Evolutionary conservation across 2,797 vertebrate species (phyloP), one percentile per base, ranked within the genome.

Genomic region (Anas capensis): DNA sequence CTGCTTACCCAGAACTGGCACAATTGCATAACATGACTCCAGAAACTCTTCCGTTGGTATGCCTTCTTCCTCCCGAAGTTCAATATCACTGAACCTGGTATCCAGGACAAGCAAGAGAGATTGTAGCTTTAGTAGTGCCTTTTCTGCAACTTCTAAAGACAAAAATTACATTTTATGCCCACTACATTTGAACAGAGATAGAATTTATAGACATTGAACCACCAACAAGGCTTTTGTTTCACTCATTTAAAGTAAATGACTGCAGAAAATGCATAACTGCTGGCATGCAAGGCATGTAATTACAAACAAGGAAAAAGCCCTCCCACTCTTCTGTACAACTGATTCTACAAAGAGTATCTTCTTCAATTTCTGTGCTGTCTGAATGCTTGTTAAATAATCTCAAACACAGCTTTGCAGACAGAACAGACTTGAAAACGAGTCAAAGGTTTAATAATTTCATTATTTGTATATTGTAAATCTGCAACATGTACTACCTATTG

Each of bases 11-110:
- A 99, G 98, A 96, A 99, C 98, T 29, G 99, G 99, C 93, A 99
- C 99, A 97, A 99, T 99, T 97, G 99, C 99, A 94, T 99, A 99
- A 98, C 99, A 99, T 11, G 99, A 99, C 62, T 99, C 99, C 98
- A 99, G 98, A 98, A 99, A 99, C 83, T 98, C 98, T 97, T 99
- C 99, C 91, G 99, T 99, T 84, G 99, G 99, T 97, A 99, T 99
- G 97, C 99, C 99, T 95, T 97, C 98, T 97, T 99, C 98, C 95
- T 99, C 99, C 86, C 98, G 98, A 98, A 99, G 99, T 94, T 98
- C 98, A 97, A 99, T 98, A 98, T 99, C 99, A 98, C 98, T 99
- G 98, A 99, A 99, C 98, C 99, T 99, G 98, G 95, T 97, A 72
- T 58, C 51, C 88, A 91, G 48, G 56, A 92, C 65, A 72, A 91